Evolutionary conservation across 2,888 invertebrate genomes (phyloP), one percentile per base, ranked within the genome.

Genomic region (Biston stratarius): DNA sequence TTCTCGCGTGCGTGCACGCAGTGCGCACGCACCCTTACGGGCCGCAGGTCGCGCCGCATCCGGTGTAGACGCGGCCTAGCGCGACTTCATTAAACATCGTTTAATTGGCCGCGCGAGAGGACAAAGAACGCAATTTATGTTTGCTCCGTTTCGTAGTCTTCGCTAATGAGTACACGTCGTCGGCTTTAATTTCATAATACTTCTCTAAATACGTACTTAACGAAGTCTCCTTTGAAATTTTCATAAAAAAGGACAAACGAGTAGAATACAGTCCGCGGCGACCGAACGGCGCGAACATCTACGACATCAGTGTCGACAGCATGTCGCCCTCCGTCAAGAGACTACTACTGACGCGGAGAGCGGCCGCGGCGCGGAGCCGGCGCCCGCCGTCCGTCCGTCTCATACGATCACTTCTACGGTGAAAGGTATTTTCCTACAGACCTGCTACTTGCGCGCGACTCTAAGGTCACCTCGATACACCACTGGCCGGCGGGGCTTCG

Each of bases 1-100:
- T n/a, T n/a, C n/a, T n/a, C n/a, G n/a, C n/a, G n/a, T 24, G 76
- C 79, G 79, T 38, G 9, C 38, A 36, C 36, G 9, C n/a, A 44
- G 11, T 6, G 5, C 12, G n/a, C 6, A 12, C n/a, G 44, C 44
- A 6, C 6, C 1, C 11, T 44, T 44, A n/a, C 14, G 12, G 49
- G 5, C 11, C 24, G 11, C 33, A 12, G 10, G 10, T 42, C 12
- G 11, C 44, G n/a, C n/a, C 5, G 44, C 3, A 12, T 9, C 6
- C 44, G 15, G 47, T 14, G 57, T 45, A 10, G 55, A 45, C 11
- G 9, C n/a, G 6, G 51, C 33, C 47, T 24, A n/a, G 58, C 45
- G 0, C 33, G 14, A 60, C 24, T 49, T 65, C 55, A 65, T 65
- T 65, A 60, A 65, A 65, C 55, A 34, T n/a, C 44, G 65, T 65